These are phyloP conservation scores for Macrotis lagotis DNA, from an alignment of 2,113 vertebrate species.

Conservation along the genomic window DNA sequence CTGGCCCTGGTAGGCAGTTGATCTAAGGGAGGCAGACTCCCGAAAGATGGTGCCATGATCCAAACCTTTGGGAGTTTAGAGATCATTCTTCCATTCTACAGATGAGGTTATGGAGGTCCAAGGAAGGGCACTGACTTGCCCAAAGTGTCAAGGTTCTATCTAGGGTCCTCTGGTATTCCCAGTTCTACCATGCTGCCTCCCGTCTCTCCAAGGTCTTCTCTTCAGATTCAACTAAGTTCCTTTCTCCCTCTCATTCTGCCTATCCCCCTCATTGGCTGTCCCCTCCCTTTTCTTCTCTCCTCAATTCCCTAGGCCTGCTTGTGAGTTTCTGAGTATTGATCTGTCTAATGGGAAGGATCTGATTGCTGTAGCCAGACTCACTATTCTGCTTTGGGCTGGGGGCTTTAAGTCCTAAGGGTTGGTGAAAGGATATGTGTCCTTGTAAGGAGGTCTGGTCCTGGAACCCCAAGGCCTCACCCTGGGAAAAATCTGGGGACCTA, in stretches of 20 bases:
- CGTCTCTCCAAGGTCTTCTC: neutral
- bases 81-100: too few relatives aligned
- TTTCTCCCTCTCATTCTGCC: conserved; percentile 49
- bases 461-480: neutral
- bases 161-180: neutral
- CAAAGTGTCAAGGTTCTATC: neutral
- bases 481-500: neutral
- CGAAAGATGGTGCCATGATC: neutral
- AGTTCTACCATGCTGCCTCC: neutral
- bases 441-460: conserved; percentile 86
- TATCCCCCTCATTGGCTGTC: conserved; percentile 59
- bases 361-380: conserved; percentile 87
- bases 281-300: conserved; percentile 60
- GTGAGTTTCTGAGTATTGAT: conserved; percentile 91
- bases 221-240: neutral
- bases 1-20: too few relatives aligned
- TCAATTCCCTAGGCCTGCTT: conserved; percentile 64
- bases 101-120: neutral
- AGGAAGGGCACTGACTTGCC: too few relatives aligned
- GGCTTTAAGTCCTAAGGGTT: neutral
- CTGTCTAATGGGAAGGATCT: conserved; percentile 96
- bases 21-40: too few relatives aligned
- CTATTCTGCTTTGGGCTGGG: neutral
- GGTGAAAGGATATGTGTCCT: conserved; percentile 85
- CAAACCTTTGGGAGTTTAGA: neutral